Evolutionary conservation across 2,888 invertebrate species (phyloP), one percentile per base, ranked within the genome.

Genomic region (Pachycephus smyrnensis): DNA sequence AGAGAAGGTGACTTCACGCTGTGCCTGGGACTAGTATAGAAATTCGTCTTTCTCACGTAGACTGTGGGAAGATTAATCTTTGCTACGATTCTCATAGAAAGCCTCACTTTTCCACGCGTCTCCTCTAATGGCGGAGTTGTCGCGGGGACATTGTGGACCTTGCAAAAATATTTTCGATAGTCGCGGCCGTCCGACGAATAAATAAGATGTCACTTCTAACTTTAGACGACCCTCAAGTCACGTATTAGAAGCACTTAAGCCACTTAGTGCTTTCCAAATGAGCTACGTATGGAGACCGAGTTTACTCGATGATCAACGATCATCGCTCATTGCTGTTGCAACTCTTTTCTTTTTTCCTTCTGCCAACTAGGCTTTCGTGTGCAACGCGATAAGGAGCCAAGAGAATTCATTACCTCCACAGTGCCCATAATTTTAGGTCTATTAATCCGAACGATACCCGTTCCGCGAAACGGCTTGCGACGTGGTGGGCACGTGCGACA

Each of bases 51-150:
- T 85, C 85, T 84, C 85, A 84, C 83, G 85, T 36, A 73, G 23
- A 77, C 76, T 85, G 85, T 85, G 85, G 82, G 85, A 83, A 85
- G 84, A 82, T 81, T 76, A 78, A 82, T 81, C 77, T 79, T 80
- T 80, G 79, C 77, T 80, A 23, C 23, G 55, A 55, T 55, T 55
- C 55, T 55, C 55, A 55, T 55, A 55, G 55, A 6, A 6, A 55
- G 55, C 23, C 23, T 55, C 23, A 55, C 55, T 23, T 23, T 23
- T 55, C 4, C 55, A 23, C 23, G 55, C 23, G 55, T 55, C 9
- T 55, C 23, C 23, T 55, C 0, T 0, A 2, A 23, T 9, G 55
- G 23, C 23, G 23, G 2, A 23, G 1, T 9, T 23, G 9, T 55
- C 55, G 23, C 9, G 55, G 23, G 23, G 23, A 55, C 40, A 6